These are phyloP conservation scores for Decapterus maruadsi DNA, from an alignment of 2,797 vertebrate species.

Conservation along the genomic window DNA sequence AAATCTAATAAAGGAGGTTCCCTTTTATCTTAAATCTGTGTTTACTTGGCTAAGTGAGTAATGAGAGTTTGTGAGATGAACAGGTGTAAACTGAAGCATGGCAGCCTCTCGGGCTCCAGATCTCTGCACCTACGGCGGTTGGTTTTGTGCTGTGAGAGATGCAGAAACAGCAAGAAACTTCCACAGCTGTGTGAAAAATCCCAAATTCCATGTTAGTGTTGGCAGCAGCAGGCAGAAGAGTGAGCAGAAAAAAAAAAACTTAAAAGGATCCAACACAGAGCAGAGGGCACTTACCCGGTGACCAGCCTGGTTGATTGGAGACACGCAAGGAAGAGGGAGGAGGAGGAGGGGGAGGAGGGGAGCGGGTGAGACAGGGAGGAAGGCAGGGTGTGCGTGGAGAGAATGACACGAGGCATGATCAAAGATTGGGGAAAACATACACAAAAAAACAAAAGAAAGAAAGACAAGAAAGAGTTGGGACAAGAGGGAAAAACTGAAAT, in stretches of 20 bases:
- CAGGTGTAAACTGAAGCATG: constrained; percentile 6
- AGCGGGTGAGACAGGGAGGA: constrained; percentile 83
- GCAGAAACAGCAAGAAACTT: constrained; percentile 20
- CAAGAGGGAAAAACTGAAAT: constrained; percentile 87
- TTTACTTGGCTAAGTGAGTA: background rate
- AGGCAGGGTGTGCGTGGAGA: constrained; percentile 80
- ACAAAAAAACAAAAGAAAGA: constrained; percentile 68
- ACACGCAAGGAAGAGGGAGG: constrained; percentile 81
- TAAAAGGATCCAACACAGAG: constrained; percentile 68
- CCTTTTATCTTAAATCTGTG: background rate
- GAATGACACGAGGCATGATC: constrained; percentile 84
- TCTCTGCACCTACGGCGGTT: constrained; percentile 11
- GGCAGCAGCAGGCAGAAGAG: constrained; percentile 70
- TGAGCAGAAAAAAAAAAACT: constrained; percentile 70
- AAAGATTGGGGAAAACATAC: constrained; percentile 30
- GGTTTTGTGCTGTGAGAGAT: constrained; percentile 17
- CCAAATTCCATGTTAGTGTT: constrained; percentile 62
- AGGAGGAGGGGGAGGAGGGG: constrained; percentile 86
- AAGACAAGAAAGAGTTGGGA: constrained; percentile 80
- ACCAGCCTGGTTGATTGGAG: constrained; percentile 98
- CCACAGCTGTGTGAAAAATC: background rate
- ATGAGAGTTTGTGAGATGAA: background rate
- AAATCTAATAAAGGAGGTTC: background rate
- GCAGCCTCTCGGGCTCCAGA: background rate
- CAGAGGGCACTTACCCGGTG: constrained; percentile 97